These are phyloP conservation scores for Andrena flavipes DNA, from an alignment of 2,888 invertebrate species.

Conservation along the genomic window DNA sequence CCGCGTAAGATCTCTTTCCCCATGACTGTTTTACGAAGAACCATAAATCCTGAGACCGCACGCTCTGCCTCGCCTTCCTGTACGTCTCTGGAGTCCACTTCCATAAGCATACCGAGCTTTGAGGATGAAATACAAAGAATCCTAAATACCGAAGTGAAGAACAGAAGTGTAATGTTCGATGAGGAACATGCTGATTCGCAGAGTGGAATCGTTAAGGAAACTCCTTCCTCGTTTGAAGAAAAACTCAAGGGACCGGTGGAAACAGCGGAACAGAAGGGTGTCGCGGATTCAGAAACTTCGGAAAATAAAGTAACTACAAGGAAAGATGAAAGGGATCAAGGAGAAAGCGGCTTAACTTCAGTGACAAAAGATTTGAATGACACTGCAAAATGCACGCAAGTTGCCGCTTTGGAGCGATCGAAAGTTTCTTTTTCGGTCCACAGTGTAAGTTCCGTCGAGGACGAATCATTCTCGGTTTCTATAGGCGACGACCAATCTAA, in stretches of 20 bases:
- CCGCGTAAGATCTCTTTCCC: slow-evolving; percentile 35
- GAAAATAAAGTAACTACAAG: background rate
- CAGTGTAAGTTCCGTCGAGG: slow-evolving; percentile 71
- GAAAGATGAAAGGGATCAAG: slow-evolving; percentile 14
- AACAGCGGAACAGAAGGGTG: background rate
- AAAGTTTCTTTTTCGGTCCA: slow-evolving; percentile 62
- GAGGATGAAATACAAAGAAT: background rate
- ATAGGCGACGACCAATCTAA: slow-evolving; percentile 55
- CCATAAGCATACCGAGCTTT: slow-evolving; percentile 44
- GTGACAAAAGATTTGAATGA: slow-evolving; percentile 22
- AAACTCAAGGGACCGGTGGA: background rate
- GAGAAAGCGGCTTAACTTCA: background rate
- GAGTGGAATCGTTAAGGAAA: background rate
- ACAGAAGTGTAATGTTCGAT: slow-evolving; percentile 20
- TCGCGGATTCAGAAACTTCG: background rate
- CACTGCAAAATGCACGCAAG: slow-evolving; percentile 55
- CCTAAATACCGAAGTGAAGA: slow-evolving; percentile 5
- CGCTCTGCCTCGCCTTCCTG: background rate
- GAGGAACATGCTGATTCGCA: slow-evolving; percentile 1
- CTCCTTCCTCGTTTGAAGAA: background rate
- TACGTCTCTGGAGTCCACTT: slow-evolving; percentile 39
- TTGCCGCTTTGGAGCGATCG: slow-evolving; percentile 71
- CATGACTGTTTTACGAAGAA: slow-evolving; percentile 21
- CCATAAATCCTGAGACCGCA: background rate
- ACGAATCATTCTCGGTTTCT: slow-evolving; percentile 66